These are phyloP conservation scores for Charadrius vociferus DNA, from an alignment of 2,113 vertebrate species.

Conservation along the genomic window DNA sequence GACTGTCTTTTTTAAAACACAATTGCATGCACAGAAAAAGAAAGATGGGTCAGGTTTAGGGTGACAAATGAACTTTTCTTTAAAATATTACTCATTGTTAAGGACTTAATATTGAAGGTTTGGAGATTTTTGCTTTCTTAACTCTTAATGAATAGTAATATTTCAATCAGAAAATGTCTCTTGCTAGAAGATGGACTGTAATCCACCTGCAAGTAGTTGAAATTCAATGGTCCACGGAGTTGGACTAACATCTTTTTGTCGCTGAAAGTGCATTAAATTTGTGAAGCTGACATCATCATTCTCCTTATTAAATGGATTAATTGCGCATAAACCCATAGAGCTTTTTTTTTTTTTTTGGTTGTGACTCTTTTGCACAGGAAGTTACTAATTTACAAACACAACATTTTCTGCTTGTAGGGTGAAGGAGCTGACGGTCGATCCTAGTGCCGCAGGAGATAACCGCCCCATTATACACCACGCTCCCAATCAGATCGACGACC, in stretches of 20 bases:
- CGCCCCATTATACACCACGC: constrained; percentile 82
- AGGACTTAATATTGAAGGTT: background rate
- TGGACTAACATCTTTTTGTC: background rate
- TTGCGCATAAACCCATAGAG: background rate
- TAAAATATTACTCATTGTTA: background rate
- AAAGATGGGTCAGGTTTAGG: background rate
- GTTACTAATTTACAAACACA: constrained; percentile 17
- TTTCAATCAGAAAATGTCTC: background rate
- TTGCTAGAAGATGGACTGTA: background rate
- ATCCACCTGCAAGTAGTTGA: background rate
- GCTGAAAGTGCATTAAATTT: constrained; percentile 15
- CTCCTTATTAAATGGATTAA: constrained; percentile 24
- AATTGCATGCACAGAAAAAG: background rate
- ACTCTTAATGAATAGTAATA: background rate
- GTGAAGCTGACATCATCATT: constrained; percentile 74
- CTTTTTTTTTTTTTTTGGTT: constrained; percentile 13
- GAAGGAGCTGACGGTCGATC: constrained; percentile 87
- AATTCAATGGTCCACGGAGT: background rate
- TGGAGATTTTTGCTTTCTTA: background rate
- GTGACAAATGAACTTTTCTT: background rate
- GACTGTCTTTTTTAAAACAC: background rate
- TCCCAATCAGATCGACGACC: constrained; percentile 88
- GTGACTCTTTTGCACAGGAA: background rate
- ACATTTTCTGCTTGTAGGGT: constrained; percentile 75
- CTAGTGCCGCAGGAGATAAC: constrained; percentile 75